A percentile compares a stretch with the other conserved stretches of the same genome.
Evolutionary conservation across 1,140 invertebrate species (phyloP).

Genomic region (Triops cancriformis): DNA sequence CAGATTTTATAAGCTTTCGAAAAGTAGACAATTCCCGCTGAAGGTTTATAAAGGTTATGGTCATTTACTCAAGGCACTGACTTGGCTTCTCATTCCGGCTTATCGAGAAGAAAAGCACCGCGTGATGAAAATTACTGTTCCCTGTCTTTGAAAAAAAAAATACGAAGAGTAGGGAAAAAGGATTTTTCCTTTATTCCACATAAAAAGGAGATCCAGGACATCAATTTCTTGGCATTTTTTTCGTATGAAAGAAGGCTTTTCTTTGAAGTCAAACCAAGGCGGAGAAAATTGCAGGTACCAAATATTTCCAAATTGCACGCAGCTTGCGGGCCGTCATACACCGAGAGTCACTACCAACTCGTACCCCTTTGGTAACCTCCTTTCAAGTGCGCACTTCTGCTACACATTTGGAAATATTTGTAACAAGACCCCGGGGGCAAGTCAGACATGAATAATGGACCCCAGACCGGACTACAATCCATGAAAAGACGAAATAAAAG

Average conservation of each 20-base stretch:
- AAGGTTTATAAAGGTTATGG: not conserved
- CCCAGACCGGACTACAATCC: not conserved
- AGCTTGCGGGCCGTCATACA: not conserved
- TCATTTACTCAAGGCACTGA: conserved; percentile 1
- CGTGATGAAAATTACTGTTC: conserved; percentile 10
- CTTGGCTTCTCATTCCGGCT: conserved; percentile 6
- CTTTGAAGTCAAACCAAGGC: not conserved
- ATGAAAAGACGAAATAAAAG: not conserved
- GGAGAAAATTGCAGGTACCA: not conserved
- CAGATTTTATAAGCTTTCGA: not conserved
- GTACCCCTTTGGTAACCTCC: too few species aligned
- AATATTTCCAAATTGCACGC: conserved; percentile 10
- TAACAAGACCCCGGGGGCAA: not conserved
- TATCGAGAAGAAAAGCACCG: conserved; percentile 3
- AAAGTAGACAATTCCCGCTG: not conserved
- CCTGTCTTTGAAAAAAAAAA: not conserved
- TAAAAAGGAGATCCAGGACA: not conserved
- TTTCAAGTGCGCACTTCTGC: not conserved
- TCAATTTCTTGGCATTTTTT: not conserved
- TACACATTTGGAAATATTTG: not conserved
- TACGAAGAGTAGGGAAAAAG: not conserved
- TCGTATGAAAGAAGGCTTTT: not conserved
- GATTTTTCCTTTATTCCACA: not conserved
- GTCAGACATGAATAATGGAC: not conserved
- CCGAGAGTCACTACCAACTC: too few species aligned